Base-by-base conservation (phyloP, 64 coral and sea anemone species). In the Platygyra sinensis region DNA sequence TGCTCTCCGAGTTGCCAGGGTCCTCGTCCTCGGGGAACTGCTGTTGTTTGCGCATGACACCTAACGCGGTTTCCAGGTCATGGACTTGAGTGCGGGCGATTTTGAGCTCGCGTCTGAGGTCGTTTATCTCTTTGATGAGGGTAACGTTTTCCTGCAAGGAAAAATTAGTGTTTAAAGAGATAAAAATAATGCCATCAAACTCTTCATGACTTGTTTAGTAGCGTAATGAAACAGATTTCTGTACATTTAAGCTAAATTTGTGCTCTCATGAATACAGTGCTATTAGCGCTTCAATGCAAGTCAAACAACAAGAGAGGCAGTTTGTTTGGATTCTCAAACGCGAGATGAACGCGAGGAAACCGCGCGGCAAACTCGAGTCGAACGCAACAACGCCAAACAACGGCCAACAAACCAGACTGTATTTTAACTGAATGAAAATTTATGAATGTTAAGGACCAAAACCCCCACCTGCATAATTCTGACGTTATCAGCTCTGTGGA, bases 81-180 rank as follows among this genome's bases (percentile, higher is more conserved):
- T 99, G 97, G 18, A 99, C 97, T 78, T 89, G 90, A 22, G 97
- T 99, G 11, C 97, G 81, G 10, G 97, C 94, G 65, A 99, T 99
- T 33, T 99, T 99, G 10, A 99, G 91, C 69, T 99, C 97, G 19
- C 97, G 90, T n/a, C 97, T 65, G 16, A 99, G 62, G 73, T 99
- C 97, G 30, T 99, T 99, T 74, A 99, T 99, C 76, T 99, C 97
- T 72, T 99, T 99, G 51, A 99, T 99, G 33, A 99, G 94, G 15
- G 97, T 96, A 13, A 99, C 97, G 74, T 99, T 99, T 89, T 99
- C 97, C 97, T 98, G 6, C 30, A 73, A 87, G 29, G 2, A 67
- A 46, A 14, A 90, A 63, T 84, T 63, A 57, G 10, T 33, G 76
- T 42, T 16, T 15, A 0, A 14, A 78, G 2, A 49, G 36, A 36